Evolutionary conservation across 2,888 invertebrate species (phyloP).

Genomic region (Nomada ferruginata): DNA sequence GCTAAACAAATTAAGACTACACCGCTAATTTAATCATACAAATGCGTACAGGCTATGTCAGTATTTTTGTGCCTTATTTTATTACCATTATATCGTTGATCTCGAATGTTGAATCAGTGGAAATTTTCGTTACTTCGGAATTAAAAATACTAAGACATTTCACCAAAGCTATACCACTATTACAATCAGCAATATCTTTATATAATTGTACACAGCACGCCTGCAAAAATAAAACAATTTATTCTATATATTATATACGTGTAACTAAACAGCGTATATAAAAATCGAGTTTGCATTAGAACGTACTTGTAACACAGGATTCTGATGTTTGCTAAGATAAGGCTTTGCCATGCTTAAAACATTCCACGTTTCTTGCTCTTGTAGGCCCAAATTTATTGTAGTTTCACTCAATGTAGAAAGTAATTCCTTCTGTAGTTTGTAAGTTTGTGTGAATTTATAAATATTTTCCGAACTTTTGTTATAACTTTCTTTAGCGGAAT

Average conservation of each 20-base stretch:
- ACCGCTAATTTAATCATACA: neutral
- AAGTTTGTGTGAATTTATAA: constrained; percentile 87
- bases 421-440: constrained; percentile 85
- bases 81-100: constrained; percentile 70
- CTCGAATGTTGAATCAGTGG: constrained; percentile 59
- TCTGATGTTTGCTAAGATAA: constrained; percentile 88
- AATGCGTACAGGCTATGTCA: neutral
- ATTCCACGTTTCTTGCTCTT: constrained; percentile 83
- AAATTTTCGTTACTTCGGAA: constrained; percentile 66
- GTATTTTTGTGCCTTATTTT: neutral
- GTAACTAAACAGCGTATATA: neutral
- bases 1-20: neutral
- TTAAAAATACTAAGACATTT: constrained; percentile 80
- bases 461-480: constrained; percentile 86
- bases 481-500: constrained; percentile 86
- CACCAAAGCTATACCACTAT: constrained; percentile 83
- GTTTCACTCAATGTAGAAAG: constrained; percentile 85
- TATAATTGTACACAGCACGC: constrained; percentile 86
- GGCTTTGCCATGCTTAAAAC: constrained; percentile 84
- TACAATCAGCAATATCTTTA: constrained; percentile 84
- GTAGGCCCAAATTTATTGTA: constrained; percentile 84
- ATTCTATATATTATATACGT: neutral
- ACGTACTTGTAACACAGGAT: constrained; percentile 87
- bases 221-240: constrained; percentile 80
- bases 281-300: constrained; percentile 4